phyloP scores from a whole-genome alignment of 2,113 vertebrate genomes.

The Dipodomys merriami region DNA sequence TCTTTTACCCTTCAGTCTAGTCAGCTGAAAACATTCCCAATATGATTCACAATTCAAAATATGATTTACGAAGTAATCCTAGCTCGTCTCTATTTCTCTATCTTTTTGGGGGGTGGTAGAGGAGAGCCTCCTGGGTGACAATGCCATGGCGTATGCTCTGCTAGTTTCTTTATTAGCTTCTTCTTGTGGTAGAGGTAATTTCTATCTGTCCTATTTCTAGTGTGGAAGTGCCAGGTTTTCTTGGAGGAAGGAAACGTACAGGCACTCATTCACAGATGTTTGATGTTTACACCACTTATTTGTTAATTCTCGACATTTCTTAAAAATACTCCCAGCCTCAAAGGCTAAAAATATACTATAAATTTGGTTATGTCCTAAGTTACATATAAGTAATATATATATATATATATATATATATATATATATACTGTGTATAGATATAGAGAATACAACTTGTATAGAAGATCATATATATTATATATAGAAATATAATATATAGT shows the following conservation, averaged over 20 bases:
- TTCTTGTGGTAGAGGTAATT: neutral
- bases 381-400: neutral
- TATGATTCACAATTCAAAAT: conserved; percentile 75
- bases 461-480: too few relatives aligned
- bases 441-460: too few relatives aligned
- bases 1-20: conserved; percentile 58
- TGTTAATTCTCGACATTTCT: neutral
- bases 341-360: neutral
- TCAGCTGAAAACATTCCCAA: conserved; percentile 74
- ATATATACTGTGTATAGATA: too few relatives aligned
- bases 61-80: conserved; percentile 63
- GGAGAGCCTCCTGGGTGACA: conserved; percentile 31
- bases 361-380: neutral
- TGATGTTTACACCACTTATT: neutral
- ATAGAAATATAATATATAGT: too few relatives aligned
- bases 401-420: too few relatives aligned
- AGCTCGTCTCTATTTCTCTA: conserved; percentile 59
- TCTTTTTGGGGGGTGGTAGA: conserved; percentile 33
- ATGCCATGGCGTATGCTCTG: neutral
- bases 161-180: neutral
- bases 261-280: neutral
- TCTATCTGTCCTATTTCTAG: neutral
- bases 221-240: conserved; percentile 13
- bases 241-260: neutral
- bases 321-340: neutral